A percentile compares a stretch with the other conserved stretches of the same genome.
phyloP scores from a whole-genome alignment of 1,140 invertebrate genomes.

The Papilio polytes region DNA sequence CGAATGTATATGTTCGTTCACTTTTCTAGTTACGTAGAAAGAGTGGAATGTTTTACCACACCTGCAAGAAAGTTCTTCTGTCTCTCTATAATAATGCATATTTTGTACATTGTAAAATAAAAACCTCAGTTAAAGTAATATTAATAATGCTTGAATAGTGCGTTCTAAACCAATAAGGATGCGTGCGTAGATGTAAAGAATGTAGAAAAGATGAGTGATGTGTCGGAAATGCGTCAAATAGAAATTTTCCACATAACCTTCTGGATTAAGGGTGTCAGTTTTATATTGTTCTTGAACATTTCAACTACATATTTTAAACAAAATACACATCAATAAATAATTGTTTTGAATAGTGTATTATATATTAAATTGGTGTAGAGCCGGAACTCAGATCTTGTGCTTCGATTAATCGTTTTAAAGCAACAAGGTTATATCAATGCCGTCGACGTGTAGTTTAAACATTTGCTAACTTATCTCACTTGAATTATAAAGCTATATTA shows the following conservation, averaged over 20 bases:
- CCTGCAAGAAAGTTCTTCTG: background rate
- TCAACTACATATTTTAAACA: too few species aligned
- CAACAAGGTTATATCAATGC: slow-evolving; percentile 16
- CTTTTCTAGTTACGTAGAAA: background rate
- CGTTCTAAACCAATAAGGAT: too few species aligned
- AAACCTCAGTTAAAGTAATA: too few species aligned
- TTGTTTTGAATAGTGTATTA: too few species aligned
- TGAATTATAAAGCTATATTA: slow-evolving; percentile 10
- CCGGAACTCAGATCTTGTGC: background rate
- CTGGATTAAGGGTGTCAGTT: too few species aligned
- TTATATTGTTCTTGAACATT: too few species aligned
- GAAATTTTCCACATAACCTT: too few species aligned
- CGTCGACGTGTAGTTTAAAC: background rate
- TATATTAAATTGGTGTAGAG: background rate
- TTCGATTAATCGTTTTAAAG: slow-evolving; percentile 2
- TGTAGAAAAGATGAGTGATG: too few species aligned
- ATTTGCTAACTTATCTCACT: slow-evolving; percentile 15
- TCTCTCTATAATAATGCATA: background rate
- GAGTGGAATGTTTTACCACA: background rate
- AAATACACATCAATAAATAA: too few species aligned
- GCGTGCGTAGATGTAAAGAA: too few species aligned
- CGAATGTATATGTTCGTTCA: background rate
- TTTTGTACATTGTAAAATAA: background rate
- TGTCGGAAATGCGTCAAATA: too few species aligned
- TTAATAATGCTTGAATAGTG: too few species aligned